These are phyloP conservation scores for Orthonychiurus folsomi DNA, from an alignment of 2,888 invertebrate species.

Conservation along the genomic window DNA sequence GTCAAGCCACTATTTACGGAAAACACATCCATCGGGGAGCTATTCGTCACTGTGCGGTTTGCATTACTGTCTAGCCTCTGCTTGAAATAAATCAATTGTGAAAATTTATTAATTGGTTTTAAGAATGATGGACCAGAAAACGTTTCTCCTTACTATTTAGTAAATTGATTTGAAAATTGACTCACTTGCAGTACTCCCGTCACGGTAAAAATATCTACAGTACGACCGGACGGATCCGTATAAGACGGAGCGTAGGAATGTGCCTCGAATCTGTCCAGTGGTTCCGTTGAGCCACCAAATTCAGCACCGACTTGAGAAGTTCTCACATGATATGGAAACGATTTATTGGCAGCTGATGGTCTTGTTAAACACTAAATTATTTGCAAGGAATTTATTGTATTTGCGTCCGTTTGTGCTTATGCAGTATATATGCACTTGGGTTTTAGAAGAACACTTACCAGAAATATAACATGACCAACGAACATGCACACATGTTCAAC, in stretches of 20 bases:
- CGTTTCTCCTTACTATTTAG: too few relatives aligned
- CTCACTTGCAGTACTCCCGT: slow-evolving; percentile 40
- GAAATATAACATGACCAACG: slow-evolving; percentile 60
- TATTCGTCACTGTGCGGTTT: not conserved
- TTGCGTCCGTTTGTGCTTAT: not conserved
- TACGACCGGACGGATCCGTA: slow-evolving; percentile 31
- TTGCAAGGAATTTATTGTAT: not conserved
- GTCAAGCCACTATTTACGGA: slow-evolving; percentile 19
- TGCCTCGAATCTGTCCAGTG: slow-evolving; percentile 54
- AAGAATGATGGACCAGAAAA: too few relatives aligned
- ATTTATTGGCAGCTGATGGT: slow-evolving; percentile 75
- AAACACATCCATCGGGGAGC: slow-evolving; percentile 32
- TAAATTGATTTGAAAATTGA: slow-evolving; percentile 1
- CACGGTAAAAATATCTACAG: slow-evolving; percentile 42
- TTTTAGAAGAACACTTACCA: slow-evolving; percentile 54
- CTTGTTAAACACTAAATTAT: slow-evolving; percentile 62
- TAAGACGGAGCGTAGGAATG: slow-evolving; percentile 55
- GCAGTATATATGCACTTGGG: not conserved
- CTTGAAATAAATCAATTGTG: not conserved
- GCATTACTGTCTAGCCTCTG: not conserved
- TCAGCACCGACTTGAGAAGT: slow-evolving; percentile 49
- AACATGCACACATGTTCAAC: slow-evolving; percentile 58
- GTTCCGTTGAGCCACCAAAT: slow-evolving; percentile 33
- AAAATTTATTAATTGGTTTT: too few relatives aligned
- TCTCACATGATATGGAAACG: slow-evolving; percentile 82